Percentiles rank a stretch among this genome's conserved stretches.
phyloP scores from a whole-genome alignment of 2,113 vertebrate genomes.

The Barbus barbus region DNA sequence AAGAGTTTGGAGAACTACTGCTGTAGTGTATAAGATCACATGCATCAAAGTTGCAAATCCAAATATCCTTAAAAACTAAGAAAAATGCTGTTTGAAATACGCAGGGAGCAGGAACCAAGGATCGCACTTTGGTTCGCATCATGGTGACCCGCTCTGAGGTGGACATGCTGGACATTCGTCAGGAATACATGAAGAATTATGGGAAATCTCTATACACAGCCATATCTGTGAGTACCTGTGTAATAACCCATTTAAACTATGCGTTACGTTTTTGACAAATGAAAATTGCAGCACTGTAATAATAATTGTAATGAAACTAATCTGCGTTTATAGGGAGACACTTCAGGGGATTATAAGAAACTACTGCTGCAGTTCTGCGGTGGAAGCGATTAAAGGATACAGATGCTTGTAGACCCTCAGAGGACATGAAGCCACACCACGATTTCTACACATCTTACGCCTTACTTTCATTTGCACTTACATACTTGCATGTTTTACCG shows the following conservation, averaged over 20 bases:
- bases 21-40: no score
- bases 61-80: not conserved
- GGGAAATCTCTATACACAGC: conserved; percentile 89
- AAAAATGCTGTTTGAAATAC: conserved; percentile 5
- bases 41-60: not conserved
- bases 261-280: not conserved
- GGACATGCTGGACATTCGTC: conserved; percentile 91
- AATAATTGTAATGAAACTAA: not conserved
- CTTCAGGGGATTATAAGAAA: conserved; percentile 96
- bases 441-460: conserved; percentile 15
- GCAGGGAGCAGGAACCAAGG: conserved; percentile 92
- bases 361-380: conserved; percentile 95
- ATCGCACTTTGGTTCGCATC: conserved; percentile 90
- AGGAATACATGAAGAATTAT: conserved; percentile 86
- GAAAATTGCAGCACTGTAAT: not conserved
- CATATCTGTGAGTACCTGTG: conserved; percentile 82
- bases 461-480: conserved; percentile 41
- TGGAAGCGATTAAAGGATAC: conserved; percentile 82
- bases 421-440: conserved; percentile 21
- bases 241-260: not conserved
- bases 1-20: not conserved
- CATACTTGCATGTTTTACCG: conserved; percentile 59
- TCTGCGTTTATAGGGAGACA: conserved; percentile 83
- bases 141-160: conserved; percentile 60
- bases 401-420: not conserved